Base-by-base conservation (phyloP, 92 coral and sea anemone genomes). In the Virgularia gustaviana region DNA sequence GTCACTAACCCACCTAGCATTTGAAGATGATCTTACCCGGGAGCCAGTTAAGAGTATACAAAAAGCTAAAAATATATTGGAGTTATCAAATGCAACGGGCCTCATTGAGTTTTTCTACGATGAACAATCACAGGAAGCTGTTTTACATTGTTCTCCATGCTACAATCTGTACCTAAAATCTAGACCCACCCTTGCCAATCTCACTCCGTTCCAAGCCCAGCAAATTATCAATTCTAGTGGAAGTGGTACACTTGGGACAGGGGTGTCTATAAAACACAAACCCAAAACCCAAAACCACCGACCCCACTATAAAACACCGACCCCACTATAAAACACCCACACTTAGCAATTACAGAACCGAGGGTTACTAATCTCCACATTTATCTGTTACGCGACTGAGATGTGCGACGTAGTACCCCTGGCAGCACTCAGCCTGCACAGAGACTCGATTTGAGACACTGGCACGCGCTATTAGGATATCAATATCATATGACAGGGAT, bases 11-110 rank as follows among this genome's bases (percentile, higher is more conserved):
- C 61, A 62, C 35, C 72, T 62, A 43, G 61, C 57, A 30, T 75
- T 75, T 61, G 72, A 61, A 61, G 80, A 75, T 63, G 62, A 62
- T 8, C 34, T 41, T 37, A 47, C 55, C 32, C 72, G 72, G 45
- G 20, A 49, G 28, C 44, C 72, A 25, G 58, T 61, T 58, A 23
- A 28, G 71, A 58, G 28, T 28, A 74, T 74, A 58, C 57, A 57
- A 64, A 41, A 74, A 74, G 79, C 79, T 64, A 58, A 49, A 39
- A 57, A 73, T 73, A 49, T 58, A 35, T 36, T 62, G 41, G 56
- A 73, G 51, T 42, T 73, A 37, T 70, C 79, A 57, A 49, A 60
- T 74, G 71, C 66, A 58, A 37, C 79, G 51, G 70, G 60, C 36
- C 54, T 73, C 65, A 43, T 73, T 72, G 45, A 52, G 13, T 35